phyloP scores from a whole-genome alignment of 2,888 invertebrate genomes.

The Podabrus alpinus region DNA sequence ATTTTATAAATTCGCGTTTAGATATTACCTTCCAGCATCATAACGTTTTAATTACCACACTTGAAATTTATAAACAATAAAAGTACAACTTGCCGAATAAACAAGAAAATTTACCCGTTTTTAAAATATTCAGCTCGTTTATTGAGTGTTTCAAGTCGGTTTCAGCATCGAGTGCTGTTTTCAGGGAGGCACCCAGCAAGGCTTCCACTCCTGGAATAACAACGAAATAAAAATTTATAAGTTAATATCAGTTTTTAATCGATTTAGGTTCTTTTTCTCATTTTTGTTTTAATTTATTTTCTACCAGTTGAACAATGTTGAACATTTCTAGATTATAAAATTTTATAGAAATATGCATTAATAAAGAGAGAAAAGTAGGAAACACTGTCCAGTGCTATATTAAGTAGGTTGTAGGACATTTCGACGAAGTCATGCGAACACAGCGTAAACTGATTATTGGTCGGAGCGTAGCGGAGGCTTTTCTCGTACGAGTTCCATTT shows the following conservation, averaged over 20 bases:
- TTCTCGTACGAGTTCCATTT: no score
- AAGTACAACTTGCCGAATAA: not conserved
- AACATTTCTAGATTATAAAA: no score
- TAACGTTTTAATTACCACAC: not conserved
- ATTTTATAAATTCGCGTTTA: not conserved
- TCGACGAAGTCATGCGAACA: no score
- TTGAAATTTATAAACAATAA: not conserved
- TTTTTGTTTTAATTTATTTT: not conserved
- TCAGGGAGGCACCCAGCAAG: conserved; percentile 66
- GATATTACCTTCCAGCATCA: not conserved
- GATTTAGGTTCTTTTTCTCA: not conserved
- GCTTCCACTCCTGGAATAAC: conserved; percentile 68
- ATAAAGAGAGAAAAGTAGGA: no score
- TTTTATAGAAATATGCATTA: no score
- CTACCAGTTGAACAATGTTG: not conserved
- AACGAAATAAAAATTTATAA: conserved; percentile 7
- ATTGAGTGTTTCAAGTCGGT: conserved; percentile 10
- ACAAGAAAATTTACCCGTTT: conserved; percentile 6
- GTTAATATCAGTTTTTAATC: not conserved
- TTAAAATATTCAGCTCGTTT: conserved; percentile 10
- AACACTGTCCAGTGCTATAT: no score
- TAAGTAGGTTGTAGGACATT: no score
- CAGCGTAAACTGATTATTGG: no score
- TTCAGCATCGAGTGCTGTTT: conserved; percentile 46
- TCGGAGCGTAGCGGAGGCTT: no score